Base-by-base conservation (phyloP, 2,888 invertebrate species). In the Mamestra brassicae region DNA sequence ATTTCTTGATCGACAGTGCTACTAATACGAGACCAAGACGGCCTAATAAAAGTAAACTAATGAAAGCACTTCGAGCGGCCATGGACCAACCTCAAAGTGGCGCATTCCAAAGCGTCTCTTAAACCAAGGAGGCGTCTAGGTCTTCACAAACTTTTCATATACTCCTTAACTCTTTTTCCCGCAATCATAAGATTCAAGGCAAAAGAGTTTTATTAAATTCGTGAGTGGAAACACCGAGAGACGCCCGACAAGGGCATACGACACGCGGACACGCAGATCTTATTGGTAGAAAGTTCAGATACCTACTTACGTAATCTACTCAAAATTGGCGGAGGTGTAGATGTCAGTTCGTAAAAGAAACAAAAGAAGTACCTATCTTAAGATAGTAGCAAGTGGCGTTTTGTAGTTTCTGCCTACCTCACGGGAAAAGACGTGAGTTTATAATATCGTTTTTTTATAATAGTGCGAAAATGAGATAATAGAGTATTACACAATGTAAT, bases 51-150 rank as follows among this genome's bases (percentile, higher is more conserved):
- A 52, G 52, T 52, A 52, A 45, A 42, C 62, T 62, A 10, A 57
- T 34, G 8, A 57, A 26, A 54, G 55, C 38, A 77, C 11, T 42
- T 60, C 15, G 8, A 36, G 61, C 26, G 60, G 60, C 65, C 65
- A 11, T 36, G 65, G 17, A 55, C 47, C 7, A 52, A 64, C 80
- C 63, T 80, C 47, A 60, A 78, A 73, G 50, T 54, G 17, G 26
- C 42, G 54, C 57, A 47, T 54, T 63, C n/a, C n/a, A 26, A 45
- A 50, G 17, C 42, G 8, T 11, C 60, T 42, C 61, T 65, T 50
- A 45, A 15, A 34, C 65, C 79, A 79, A 79, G 79, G 60, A 55
- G 65, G 50, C 13, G 36, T 79, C 73, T 54, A 63, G 50, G 60
- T 72, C 55, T 61, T 45, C 50, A 61, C 26, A 63, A 78, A 67